These are phyloP conservation scores for Papilio dardanus DNA, from an alignment of 1,140 invertebrate species.

Conservation along the genomic window DNA sequence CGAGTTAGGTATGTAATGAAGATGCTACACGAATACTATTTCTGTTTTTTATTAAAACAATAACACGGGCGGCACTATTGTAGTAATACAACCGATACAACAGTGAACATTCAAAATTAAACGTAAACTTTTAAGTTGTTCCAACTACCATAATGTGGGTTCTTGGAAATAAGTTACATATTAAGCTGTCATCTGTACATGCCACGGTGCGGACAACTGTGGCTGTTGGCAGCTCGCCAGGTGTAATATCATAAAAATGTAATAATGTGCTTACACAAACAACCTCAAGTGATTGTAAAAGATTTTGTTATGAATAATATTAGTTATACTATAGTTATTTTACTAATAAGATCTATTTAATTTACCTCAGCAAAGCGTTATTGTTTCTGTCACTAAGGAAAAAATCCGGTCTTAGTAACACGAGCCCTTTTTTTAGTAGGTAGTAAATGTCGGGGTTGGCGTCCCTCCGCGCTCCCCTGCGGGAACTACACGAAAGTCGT, in stretches of 20 bases:
- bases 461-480: background rate
- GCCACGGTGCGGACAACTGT: background rate
- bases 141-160: background rate
- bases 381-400: background rate
- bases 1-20: too few relatives aligned
- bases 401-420: background rate
- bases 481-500: constrained; percentile 6
- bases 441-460: constrained; percentile 4
- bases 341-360: too few relatives aligned
- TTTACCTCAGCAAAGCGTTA: background rate
- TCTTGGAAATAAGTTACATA: background rate
- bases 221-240: background rate
- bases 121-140: too few relatives aligned
- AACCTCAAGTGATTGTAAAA: background rate
- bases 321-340: too few relatives aligned
- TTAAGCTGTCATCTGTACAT: background rate
- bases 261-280: background rate
- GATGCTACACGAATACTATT: too few relatives aligned
- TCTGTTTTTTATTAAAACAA: too few relatives aligned
- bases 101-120: too few relatives aligned
- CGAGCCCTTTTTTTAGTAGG: background rate
- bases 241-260: background rate
- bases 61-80: too few relatives aligned
- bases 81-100: too few relatives aligned
- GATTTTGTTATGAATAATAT: background rate